A percentile compares a stretch with the other conserved stretches of the same genome.
Evolutionary conservation across 2,113 vertebrate species (phyloP).

Genomic region (Tenrec ecaudatus): DNA sequence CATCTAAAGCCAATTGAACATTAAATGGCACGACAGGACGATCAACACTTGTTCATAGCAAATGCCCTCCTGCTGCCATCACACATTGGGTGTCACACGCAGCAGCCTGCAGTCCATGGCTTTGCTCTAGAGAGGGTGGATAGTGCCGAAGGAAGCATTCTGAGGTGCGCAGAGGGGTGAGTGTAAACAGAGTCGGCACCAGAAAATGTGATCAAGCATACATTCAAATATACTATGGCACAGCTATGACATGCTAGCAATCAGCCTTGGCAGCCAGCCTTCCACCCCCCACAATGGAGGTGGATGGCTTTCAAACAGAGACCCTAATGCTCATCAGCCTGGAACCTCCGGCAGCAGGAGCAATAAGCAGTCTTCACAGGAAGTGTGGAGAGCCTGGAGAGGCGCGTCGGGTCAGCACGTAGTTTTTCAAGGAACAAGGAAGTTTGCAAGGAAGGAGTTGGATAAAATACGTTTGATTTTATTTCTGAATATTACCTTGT

Average conservation of each 20-base stretch:
- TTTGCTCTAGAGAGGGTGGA: constrained; percentile 26
- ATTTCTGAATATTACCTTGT: not conserved
- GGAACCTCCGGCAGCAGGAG: not conserved
- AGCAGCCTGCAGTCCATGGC: not conserved
- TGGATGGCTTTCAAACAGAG: constrained; percentile 7
- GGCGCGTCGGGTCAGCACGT: not conserved
- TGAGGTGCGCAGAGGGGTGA: not conserved
- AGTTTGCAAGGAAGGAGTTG: not conserved
- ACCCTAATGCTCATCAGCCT: not conserved
- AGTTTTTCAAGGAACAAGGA: constrained; percentile 20
- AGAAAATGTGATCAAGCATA: constrained; percentile 23
- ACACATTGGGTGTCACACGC: not conserved
- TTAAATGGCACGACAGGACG: not conserved
- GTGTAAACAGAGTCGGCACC: not conserved
- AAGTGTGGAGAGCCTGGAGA: not conserved
- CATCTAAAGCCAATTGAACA: constrained; percentile 31
- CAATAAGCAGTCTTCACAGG: not conserved
- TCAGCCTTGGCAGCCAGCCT: not conserved
- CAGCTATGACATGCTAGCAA: not conserved
- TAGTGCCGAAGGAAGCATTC: constrained; percentile 1
- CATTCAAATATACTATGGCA: constrained; percentile 57
- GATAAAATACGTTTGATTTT: not conserved
- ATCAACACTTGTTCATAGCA: not conserved
- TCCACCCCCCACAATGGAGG: not conserved
- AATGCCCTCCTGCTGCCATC: not conserved